A percentile compares a stretch with the other conserved stretches of the same genome.
phyloP scores from a whole-genome alignment of 2,888 invertebrate species.

The Polia nebulosa region DNA sequence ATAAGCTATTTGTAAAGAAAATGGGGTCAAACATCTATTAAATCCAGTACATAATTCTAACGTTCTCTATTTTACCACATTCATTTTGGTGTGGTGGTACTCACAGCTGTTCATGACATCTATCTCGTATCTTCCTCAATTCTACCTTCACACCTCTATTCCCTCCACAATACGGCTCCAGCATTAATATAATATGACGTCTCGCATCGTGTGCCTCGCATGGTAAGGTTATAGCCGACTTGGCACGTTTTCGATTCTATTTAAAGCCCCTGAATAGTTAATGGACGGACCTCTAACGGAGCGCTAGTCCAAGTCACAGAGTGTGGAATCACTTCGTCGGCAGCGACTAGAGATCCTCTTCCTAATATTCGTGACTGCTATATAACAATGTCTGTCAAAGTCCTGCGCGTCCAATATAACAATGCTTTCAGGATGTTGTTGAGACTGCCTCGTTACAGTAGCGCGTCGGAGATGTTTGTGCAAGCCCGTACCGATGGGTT shows the following conservation, averaged over 20 bases:
- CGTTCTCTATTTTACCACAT: not conserved
- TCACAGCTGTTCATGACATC: not conserved
- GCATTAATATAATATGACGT: conserved; percentile 80
- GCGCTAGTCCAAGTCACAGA: conserved; percentile 48
- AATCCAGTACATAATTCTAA: not conserved
- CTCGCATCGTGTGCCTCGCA: conserved; percentile 58
- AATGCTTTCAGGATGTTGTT: too few relatives aligned
- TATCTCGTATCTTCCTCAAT: not conserved
- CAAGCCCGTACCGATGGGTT: too few relatives aligned
- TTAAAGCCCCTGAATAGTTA: conserved; percentile 86
- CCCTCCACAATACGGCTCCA: conserved; percentile 47
- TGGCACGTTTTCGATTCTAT: conserved; percentile 89
- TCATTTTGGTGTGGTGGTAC: not conserved
- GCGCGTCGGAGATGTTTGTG: too few relatives aligned
- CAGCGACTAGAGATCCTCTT: not conserved
- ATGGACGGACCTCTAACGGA: conserved; percentile 70
- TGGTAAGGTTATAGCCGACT: conserved; percentile 66
- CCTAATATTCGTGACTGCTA: too few relatives aligned
- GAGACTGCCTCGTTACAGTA: too few relatives aligned
- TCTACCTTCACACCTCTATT: conserved; percentile 2
- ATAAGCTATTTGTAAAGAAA: too few relatives aligned
- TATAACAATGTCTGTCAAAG: too few relatives aligned
- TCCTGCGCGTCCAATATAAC: too few relatives aligned
- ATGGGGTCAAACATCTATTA: not conserved
- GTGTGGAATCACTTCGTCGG: not conserved